phyloP scores from a whole-genome alignment of 2,888 invertebrate genomes.

The Chymomyza fuscimana region DNA sequence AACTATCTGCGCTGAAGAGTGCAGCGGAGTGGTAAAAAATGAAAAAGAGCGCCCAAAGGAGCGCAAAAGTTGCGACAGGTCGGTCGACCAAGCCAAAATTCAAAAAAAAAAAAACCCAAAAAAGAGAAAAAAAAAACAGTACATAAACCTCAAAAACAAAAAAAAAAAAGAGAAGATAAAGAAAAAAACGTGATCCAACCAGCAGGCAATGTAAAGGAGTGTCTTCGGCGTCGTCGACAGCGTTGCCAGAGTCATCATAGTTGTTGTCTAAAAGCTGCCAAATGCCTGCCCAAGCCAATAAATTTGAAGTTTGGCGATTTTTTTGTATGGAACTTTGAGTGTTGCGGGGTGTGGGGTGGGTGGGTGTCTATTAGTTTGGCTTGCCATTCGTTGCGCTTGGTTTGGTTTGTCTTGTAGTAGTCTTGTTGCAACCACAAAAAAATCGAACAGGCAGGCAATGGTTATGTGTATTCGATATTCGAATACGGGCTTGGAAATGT shows the following conservation, averaged over 20 bases:
- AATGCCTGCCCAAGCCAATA: slow-evolving; percentile 4
- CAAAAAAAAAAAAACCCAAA: slow-evolving; percentile 1
- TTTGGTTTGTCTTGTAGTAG: slow-evolving; percentile 20
- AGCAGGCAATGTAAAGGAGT: slow-evolving; percentile 2
- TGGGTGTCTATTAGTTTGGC: not conserved
- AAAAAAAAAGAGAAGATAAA: not conserved
- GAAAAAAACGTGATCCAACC: not conserved
- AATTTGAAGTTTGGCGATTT: not conserved
- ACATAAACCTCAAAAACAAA: too few species aligned
- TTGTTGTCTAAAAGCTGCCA: not conserved
- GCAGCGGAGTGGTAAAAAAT: not conserved
- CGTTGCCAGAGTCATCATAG: not conserved
- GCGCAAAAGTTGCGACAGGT: slow-evolving; percentile 20
- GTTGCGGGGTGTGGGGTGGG: not conserved
- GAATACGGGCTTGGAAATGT: not conserved
- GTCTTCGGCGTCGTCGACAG: not conserved
- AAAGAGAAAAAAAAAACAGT: not conserved
- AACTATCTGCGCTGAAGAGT: not conserved
- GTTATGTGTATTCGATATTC: not conserved
- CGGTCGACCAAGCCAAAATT: slow-evolving; percentile 4
- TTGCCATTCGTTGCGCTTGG: slow-evolving; percentile 50
- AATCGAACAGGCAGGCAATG: slow-evolving; percentile 47
- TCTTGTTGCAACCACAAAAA: slow-evolving; percentile 23
- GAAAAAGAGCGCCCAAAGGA: slow-evolving; percentile 35
- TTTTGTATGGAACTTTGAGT: not conserved